Evolutionary conservation across 2,888 invertebrate species (phyloP).

Genomic region (Mylabris sibirica): DNA sequence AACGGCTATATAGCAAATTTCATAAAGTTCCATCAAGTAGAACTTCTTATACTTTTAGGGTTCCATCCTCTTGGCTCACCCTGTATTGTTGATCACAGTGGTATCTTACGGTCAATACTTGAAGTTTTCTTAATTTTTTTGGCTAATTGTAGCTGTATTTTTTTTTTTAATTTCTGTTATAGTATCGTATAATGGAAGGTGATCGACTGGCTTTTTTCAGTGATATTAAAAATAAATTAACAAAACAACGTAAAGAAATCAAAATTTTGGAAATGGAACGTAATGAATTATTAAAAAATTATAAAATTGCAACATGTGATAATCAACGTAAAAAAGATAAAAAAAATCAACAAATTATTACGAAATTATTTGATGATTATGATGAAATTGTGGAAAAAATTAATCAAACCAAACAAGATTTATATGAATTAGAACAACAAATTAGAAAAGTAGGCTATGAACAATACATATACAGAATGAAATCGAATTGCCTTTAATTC

Average conservation of each 20-base stretch:
- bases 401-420: slow-evolving; percentile 55
- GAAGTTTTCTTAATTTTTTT: too few relatives aligned
- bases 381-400: slow-evolving; percentile 60
- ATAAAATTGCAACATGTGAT: slow-evolving; percentile 68
- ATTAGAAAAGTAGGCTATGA: slow-evolving; percentile 53
- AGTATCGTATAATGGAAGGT: slow-evolving; percentile 84
- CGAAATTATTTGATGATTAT: slow-evolving; percentile 65
- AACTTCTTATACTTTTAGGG: too few relatives aligned
- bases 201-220: slow-evolving; percentile 76
- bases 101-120: too few relatives aligned
- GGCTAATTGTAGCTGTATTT: slow-evolving; percentile 2
- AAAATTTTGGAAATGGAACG: slow-evolving; percentile 69
- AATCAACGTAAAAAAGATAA: slow-evolving; percentile 67
- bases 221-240: slow-evolving; percentile 72
- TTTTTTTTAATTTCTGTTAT: slow-evolving; percentile 33
- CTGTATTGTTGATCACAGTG: too few relatives aligned
- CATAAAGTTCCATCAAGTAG: too few relatives aligned
- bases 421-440: slow-evolving; percentile 64
- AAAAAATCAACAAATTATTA: slow-evolving; percentile 64
- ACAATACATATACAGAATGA: too few relatives aligned
- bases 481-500: too few relatives aligned
- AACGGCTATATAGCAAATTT: too few relatives aligned
- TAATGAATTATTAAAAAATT: slow-evolving; percentile 69
- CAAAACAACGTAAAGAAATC: slow-evolving; percentile 71
- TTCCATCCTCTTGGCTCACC: too few relatives aligned